Evolutionary conservation across 92 coral and sea anemone species (phyloP), one percentile per base, ranked within the genome.

Genomic region (Palythoa grandis): DNA sequence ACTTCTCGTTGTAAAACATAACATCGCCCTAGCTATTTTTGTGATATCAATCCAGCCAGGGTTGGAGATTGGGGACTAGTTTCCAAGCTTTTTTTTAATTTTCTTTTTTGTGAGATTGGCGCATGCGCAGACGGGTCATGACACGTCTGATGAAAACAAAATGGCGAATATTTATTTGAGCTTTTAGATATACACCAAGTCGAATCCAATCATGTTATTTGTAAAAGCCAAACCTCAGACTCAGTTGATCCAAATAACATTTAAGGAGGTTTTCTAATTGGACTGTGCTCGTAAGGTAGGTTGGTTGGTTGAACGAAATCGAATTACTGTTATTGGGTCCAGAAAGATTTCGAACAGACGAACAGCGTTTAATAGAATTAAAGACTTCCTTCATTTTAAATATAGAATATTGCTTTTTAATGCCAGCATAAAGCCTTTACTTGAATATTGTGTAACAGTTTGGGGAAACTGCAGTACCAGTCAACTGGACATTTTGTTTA

Each of bases 61-160:
- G 25, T n/a, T n/a, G 47, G 47, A 29, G 43, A 43, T 63, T 75
- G 63, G 63, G 79, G 15, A 48, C 79, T 75, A 75, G 79, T 48
- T 20, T 19, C 20, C 40, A n/a, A 75, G 8, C 35, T 29, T 29
- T 29, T 29, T 29, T 29, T 29, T 29, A 29, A 29, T 29, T 43
- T 43, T 43, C 8, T 43, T 13, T 24, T 47, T 11, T 16, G 53
- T 2, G 5, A 52, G 70, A 14, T 40, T 13, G 16, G 91, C 48
- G 88, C 79, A 52, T 90, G 92, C 87, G 90, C 85, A 82, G 17
- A 25, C 2, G 38, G 17, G 47, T 75, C 16, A 25, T 90, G 92
- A 90, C 92, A 90, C 92, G 92, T 90, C 83, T 82, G 92, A 86
- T 82, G 79, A 86, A 90, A 90, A 90, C 92, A 90, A 74, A 82